Evolutionary conservation across 2,797 vertebrate genomes (phyloP).

Genomic region (Urosaurus nigricauda): DNA sequence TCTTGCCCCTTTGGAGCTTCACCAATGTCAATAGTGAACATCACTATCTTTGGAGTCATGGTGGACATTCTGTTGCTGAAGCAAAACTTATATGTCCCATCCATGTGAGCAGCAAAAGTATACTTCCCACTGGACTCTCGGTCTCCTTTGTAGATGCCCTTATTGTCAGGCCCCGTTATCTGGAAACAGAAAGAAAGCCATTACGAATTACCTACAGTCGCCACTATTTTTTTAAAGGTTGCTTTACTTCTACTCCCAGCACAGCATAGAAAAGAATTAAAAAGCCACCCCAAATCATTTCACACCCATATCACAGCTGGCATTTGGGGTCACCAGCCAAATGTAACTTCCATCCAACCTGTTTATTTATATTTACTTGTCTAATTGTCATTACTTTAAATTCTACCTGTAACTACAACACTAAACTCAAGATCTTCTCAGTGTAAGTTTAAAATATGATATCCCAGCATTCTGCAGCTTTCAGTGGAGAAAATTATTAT

Average conservation of each 20-base stretch:
- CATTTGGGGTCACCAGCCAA: not conserved
- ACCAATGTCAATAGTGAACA: constrained; percentile 99
- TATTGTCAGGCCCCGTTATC: constrained; percentile 97
- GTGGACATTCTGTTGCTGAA: constrained; percentile 99
- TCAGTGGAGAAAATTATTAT: rapidly evolving
- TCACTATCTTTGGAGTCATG: constrained; percentile 99
- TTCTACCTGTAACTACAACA: not conserved
- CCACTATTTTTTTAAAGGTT: no score
- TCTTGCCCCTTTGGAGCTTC: constrained; percentile 96
- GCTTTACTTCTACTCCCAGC: not conserved
- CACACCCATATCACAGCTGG: not conserved
- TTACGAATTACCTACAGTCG: not conserved
- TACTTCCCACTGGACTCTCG: constrained; percentile 98
- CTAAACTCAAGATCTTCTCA: not conserved
- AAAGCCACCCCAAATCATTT: not conserved
- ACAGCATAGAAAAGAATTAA: not conserved
- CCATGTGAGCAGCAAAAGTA: constrained; percentile 98
- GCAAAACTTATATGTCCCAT: constrained; percentile 97
- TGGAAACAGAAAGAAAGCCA: constrained; percentile 64
- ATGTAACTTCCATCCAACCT: not conserved
- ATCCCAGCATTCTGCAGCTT: rapidly evolving
- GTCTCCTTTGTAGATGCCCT: constrained; percentile 97
- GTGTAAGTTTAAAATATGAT: rapidly evolving
- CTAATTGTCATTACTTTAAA: not conserved
- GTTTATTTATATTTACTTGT: no score